These are phyloP conservation scores for Bombus haemorrhoidalis DNA, from an alignment of 1,140 invertebrate species.

Conservation along the genomic window DNA sequence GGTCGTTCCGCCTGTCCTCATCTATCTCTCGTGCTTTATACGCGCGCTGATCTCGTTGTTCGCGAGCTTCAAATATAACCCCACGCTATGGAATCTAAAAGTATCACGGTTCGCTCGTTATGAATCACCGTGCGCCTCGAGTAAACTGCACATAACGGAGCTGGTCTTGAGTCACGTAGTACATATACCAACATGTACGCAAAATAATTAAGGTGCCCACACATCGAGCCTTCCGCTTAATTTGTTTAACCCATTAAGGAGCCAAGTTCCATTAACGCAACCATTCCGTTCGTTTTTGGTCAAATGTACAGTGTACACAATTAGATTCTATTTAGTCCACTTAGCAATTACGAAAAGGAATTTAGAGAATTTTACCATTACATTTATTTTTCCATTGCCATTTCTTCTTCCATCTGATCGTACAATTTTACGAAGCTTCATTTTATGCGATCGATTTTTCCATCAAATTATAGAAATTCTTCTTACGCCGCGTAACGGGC, in stretches of 20 bases:
- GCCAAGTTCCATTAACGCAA: neutral
- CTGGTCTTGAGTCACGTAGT: slow-evolving; percentile 22
- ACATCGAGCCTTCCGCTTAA: neutral
- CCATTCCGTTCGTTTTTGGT: neutral
- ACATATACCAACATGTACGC: slow-evolving; percentile 1
- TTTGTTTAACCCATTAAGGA: neutral
- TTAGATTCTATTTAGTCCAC: neutral
- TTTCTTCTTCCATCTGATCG: no score
- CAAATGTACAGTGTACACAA: neutral
- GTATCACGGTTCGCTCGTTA: slow-evolving; percentile 44
- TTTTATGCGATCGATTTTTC: neutral
- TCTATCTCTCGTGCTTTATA: neutral
- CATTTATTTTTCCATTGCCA: neutral
- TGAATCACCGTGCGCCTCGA: slow-evolving; percentile 39
- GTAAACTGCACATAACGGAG: slow-evolving; percentile 28
- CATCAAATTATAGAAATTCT: no score
- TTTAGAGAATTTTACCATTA: neutral
- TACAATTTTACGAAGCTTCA: no score
- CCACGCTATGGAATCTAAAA: slow-evolving; percentile 36
- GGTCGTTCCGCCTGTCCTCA: neutral
- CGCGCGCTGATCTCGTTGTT: slow-evolving; percentile 8
- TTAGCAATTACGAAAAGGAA: neutral
- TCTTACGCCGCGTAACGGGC: no score
- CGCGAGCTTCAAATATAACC: slow-evolving; percentile 24
- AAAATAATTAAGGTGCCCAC: slow-evolving; percentile 34